Percentiles rank a stretch among this genome's conserved stretches.
These are phyloP conservation scores for Chrysodeixis includens DNA, from an alignment of 2,888 invertebrate genomes.

Conservation along the genomic window DNA sequence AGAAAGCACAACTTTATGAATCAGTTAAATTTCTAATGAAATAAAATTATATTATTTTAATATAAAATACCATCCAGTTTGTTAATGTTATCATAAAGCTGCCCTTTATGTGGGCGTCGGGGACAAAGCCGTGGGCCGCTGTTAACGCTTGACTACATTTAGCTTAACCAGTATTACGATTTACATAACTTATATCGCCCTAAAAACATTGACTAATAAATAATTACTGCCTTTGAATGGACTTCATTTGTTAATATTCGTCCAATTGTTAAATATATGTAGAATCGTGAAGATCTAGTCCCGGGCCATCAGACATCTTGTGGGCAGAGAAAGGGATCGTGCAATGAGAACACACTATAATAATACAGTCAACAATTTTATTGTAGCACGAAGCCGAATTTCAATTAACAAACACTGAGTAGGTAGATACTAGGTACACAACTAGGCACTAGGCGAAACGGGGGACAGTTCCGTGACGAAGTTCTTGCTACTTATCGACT, in stretches of 20 bases:
- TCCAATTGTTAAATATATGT: too few species aligned
- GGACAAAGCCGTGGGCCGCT: conserved; percentile 2
- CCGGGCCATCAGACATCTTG: too few species aligned
- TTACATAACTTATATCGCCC: conserved; percentile 1
- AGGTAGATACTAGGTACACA: too few species aligned
- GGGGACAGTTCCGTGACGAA: too few species aligned
- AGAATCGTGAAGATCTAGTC: too few species aligned
- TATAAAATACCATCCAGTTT: background rate
- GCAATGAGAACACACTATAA: too few species aligned
- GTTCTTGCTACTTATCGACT: too few species aligned
- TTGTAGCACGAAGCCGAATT: too few species aligned
- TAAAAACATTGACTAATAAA: background rate
- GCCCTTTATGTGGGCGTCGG: conserved; percentile 1
- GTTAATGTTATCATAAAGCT: conserved; percentile 1
- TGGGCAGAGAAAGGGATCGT: too few species aligned
- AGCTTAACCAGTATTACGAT: background rate
- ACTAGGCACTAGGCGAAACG: too few species aligned
- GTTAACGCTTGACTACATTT: conserved; percentile 4
- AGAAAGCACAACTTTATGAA: background rate
- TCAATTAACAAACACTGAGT: too few species aligned
- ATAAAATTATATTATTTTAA: background rate
- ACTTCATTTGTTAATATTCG: background rate
- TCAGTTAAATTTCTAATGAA: background rate
- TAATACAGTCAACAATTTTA: too few species aligned
- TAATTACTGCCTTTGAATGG: background rate